Evolutionary conservation across 1,140 invertebrate species (phyloP).

Genomic region (Palaemon carinicauda): DNA sequence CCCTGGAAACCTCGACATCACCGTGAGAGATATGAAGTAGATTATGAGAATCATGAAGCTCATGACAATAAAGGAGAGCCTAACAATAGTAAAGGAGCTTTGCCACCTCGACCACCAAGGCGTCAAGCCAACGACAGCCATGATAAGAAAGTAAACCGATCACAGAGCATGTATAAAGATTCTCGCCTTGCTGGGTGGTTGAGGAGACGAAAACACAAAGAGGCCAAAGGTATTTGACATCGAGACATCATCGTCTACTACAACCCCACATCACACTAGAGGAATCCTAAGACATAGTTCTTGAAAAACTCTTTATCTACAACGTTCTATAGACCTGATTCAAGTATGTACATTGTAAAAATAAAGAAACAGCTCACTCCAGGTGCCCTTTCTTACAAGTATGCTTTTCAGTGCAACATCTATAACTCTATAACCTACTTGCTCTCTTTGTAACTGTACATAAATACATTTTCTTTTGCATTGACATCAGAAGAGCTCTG

Average conservation of each 20-base stretch:
- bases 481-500: too few relatives aligned
- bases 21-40: slow-evolving; percentile 57
- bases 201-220: slow-evolving; percentile 59
- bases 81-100: background rate
- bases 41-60: slow-evolving; percentile 57
- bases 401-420: too few relatives aligned
- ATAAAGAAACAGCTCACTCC: too few relatives aligned
- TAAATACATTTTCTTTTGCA: too few relatives aligned
- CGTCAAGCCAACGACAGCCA: background rate
- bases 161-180: slow-evolving; percentile 63
- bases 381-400: too few relatives aligned
- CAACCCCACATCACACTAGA: background rate
- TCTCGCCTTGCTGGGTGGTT: slow-evolving; percentile 62
- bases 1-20: slow-evolving; percentile 77
- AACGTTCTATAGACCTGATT: too few relatives aligned
- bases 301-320: background rate
- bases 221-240: slow-evolving; percentile 55
- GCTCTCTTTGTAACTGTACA: too few relatives aligned
- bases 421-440: too few relatives aligned
- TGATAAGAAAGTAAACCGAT: slow-evolving; percentile 59
- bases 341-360: too few relatives aligned
- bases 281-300: background rate
- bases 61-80: slow-evolving; percentile 29
- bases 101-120: slow-evolving; percentile 45
- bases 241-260: background rate